These are phyloP conservation scores for Drosophila maculinotata DNA, from an alignment of 2,888 invertebrate genomes.

Conservation along the genomic window DNA sequence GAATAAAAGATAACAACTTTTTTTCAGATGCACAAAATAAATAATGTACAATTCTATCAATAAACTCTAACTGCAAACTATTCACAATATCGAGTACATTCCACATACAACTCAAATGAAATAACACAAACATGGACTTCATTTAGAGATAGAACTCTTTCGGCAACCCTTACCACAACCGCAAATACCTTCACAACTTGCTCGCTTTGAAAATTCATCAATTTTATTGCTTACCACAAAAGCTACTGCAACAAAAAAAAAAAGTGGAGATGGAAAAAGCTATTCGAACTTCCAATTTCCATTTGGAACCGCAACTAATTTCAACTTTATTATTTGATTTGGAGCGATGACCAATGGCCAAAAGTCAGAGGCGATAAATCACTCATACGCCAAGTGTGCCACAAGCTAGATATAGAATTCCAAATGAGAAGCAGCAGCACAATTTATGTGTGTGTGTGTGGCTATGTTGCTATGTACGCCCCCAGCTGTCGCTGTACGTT, in stretches of 20 bases:
- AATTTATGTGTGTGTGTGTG: background rate
- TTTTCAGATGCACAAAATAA: background rate
- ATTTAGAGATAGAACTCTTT: conserved; percentile 11
- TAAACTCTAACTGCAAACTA: conserved; percentile 1
- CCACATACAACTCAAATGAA: background rate
- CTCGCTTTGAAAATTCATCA: conserved; percentile 60
- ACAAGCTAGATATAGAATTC: conserved; percentile 26
- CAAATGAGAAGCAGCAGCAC: conserved; percentile 9
- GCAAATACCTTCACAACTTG: conserved; percentile 25
- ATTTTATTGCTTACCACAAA: conserved; percentile 56
- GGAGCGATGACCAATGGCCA: conserved; percentile 51
- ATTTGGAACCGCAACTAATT: conserved; percentile 70
- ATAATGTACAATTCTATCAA: background rate
- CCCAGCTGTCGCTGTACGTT: conserved; percentile 50
- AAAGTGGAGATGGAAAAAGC: conserved; percentile 33
- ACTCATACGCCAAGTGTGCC: conserved; percentile 69
- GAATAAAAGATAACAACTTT: background rate
- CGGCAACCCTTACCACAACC: conserved; percentile 19
- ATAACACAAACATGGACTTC: conserved; percentile 11
- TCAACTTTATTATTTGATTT: conserved; percentile 73
- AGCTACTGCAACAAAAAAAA: conserved; percentile 1
- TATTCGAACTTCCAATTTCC: conserved; percentile 64
- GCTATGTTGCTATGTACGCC: conserved; percentile 28
- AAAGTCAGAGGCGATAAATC: conserved; percentile 68
- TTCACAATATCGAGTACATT: conserved; percentile 5